Conservation (phyloP, 2,888 invertebrate genomes). For the Drosophila anceps region DNA sequence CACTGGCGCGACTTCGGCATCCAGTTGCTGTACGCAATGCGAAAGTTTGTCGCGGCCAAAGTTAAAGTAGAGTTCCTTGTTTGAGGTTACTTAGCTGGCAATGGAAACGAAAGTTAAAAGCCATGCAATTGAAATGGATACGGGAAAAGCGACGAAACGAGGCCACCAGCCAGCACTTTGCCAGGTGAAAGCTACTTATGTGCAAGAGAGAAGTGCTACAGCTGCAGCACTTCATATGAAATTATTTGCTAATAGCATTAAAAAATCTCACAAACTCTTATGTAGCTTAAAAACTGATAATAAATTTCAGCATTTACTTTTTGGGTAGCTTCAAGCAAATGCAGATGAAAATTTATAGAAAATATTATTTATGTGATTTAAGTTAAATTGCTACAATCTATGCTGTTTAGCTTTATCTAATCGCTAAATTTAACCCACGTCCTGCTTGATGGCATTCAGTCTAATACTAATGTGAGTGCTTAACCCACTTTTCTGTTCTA, state of each 20-base stretch:
- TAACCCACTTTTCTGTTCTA: slow-evolving; percentile 26
- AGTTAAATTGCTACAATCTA: background rate
- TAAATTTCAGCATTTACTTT: background rate
- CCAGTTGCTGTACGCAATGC: slow-evolving; percentile 20
- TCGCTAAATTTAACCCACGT: background rate
- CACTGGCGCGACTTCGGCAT: background rate
- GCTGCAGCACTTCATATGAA: background rate
- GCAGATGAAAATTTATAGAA: background rate
- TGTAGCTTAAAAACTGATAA: background rate
- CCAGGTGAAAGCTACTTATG: slow-evolving; percentile 12
- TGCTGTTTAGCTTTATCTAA: background rate
- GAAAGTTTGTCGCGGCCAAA: slow-evolving; percentile 55
- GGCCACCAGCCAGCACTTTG: background rate
- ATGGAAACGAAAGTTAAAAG: slow-evolving; percentile 54
- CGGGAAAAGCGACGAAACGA: slow-evolving; percentile 4
- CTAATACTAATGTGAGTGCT: slow-evolving; percentile 10
- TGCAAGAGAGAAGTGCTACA: background rate
- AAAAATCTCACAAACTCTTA: background rate
- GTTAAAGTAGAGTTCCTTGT: slow-evolving; percentile 57
- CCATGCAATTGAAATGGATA: slow-evolving; percentile 58
- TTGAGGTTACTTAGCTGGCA: slow-evolving; percentile 41
- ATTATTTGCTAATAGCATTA: background rate
- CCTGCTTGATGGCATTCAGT: background rate
- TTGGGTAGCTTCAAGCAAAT: too few species aligned
- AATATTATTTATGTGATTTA: background rate